Evolutionary conservation across 1,140 invertebrate genomes (phyloP).

Genomic region (Centruroides vittatus): DNA sequence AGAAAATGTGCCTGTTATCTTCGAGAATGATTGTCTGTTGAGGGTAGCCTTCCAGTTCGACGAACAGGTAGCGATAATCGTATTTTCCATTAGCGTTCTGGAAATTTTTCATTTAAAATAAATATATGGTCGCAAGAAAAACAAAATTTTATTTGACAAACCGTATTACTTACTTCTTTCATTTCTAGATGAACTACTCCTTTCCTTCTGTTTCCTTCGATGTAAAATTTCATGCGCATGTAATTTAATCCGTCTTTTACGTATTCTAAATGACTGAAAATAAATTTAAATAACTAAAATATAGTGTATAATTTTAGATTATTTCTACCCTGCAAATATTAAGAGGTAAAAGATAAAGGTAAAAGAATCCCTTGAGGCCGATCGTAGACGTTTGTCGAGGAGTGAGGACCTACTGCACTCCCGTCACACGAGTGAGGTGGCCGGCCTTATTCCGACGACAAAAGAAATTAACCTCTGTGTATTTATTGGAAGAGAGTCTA

Average conservation of each 20-base stretch:
- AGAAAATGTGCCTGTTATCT: slow-evolving; percentile 23
- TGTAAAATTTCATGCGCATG: slow-evolving; percentile 77
- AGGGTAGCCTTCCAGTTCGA: slow-evolving; percentile 62
- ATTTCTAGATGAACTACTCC: slow-evolving; percentile 75
- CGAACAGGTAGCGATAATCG: slow-evolving; percentile 65
- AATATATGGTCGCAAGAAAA: not conserved
- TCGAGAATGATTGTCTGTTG: slow-evolving; percentile 43
- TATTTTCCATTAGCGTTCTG: slow-evolving; percentile 59
- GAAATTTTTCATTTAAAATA: slow-evolving; percentile 24
- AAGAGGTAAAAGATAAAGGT: too few relatives aligned
- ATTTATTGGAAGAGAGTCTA: too few relatives aligned
- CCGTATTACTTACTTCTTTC: slow-evolving; percentile 46
- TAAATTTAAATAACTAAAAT: slow-evolving; percentile 29
- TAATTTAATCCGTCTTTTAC: slow-evolving; percentile 55
- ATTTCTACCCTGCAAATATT: too few relatives aligned
- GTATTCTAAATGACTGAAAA: slow-evolving; percentile 56
- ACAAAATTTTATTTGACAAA: not conserved
- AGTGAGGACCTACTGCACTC: too few relatives aligned
- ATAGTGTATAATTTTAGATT: too few relatives aligned
- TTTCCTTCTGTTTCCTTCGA: slow-evolving; percentile 60
- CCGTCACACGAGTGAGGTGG: too few relatives aligned
- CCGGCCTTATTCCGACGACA: too few relatives aligned
- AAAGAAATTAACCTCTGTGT: too few relatives aligned
- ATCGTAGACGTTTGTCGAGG: too few relatives aligned
- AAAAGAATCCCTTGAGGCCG: too few relatives aligned